These are phyloP conservation scores for Nanorana parkeri DNA, from an alignment of 2,113 vertebrate genomes.

Conservation along the genomic window DNA sequence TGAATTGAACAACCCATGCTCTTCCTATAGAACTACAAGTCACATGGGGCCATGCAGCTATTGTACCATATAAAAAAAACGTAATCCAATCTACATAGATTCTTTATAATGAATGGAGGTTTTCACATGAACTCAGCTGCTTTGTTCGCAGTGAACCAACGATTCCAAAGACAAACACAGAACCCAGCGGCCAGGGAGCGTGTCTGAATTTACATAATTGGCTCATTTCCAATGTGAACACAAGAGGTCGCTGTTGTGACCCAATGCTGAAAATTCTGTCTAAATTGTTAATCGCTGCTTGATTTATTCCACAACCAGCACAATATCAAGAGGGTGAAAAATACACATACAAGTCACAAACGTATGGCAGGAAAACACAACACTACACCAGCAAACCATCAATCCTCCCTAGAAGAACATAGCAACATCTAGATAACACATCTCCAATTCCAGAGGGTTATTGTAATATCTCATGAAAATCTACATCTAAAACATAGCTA, in stretches of 20 bases:
- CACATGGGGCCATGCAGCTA: too few species aligned
- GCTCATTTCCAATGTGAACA: conserved; percentile 62
- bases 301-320: conserved; percentile 58
- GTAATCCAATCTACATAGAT: too few species aligned
- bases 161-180: neutral
- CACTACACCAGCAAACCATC: neutral
- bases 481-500: too few species aligned
- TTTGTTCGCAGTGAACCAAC: conserved; percentile 25
- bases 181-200: conserved; percentile 62
- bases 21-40: too few species aligned
- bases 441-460: too few species aligned
- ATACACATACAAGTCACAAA: neutral
- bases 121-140: neutral
- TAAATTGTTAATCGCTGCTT: conserved; percentile 60
- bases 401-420: too few species aligned
- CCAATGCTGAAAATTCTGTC: conserved; percentile 57
- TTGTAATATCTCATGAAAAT: too few species aligned
- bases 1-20: too few species aligned
- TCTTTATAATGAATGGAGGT: neutral
- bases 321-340: conserved; percentile 11
- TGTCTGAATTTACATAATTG: conserved; percentile 36
- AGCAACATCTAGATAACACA: too few species aligned
- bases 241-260: conserved; percentile 77
- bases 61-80: too few species aligned
- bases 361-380: neutral